These are phyloP conservation scores for Caenorhabditis inopinata DNA, from an alignment of 1,140 invertebrate genomes.

Conservation along the genomic window DNA sequence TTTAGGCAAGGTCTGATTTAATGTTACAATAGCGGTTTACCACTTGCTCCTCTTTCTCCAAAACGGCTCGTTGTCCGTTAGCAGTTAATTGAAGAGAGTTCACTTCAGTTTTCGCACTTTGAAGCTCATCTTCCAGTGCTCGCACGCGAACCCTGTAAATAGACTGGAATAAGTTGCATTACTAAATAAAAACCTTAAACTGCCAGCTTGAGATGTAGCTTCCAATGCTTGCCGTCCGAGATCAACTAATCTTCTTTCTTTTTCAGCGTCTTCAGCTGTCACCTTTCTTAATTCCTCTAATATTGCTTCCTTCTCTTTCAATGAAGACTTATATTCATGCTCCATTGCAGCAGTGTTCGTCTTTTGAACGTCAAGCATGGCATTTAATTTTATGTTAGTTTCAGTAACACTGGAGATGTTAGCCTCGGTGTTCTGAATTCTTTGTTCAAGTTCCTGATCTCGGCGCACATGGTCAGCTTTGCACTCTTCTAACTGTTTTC, in stretches of 20 bases:
- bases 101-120: not conserved
- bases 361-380: slow-evolving; percentile 5
- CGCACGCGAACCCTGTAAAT: not conserved
- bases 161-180: not conserved
- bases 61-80: not conserved
- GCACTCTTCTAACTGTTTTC: not conserved
- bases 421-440: not conserved
- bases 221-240: not conserved
- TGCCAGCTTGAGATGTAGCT: not conserved
- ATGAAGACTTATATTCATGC: not conserved
- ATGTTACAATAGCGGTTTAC: too few species aligned
- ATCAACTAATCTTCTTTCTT: not conserved
- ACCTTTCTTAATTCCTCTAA: not conserved
- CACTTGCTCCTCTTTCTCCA: not conserved
- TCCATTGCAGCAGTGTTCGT: not conserved
- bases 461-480: not conserved
- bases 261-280: not conserved
- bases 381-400: slow-evolving; percentile 16
- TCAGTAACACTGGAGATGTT: not conserved
- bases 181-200: not conserved
- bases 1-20: too few species aligned
- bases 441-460: not conserved
- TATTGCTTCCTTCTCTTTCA: not conserved
- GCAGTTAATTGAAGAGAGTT: not conserved
- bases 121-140: not conserved